phyloP scores from a whole-genome alignment of 1,140 invertebrate species.

The Hetaerina americana region DNA sequence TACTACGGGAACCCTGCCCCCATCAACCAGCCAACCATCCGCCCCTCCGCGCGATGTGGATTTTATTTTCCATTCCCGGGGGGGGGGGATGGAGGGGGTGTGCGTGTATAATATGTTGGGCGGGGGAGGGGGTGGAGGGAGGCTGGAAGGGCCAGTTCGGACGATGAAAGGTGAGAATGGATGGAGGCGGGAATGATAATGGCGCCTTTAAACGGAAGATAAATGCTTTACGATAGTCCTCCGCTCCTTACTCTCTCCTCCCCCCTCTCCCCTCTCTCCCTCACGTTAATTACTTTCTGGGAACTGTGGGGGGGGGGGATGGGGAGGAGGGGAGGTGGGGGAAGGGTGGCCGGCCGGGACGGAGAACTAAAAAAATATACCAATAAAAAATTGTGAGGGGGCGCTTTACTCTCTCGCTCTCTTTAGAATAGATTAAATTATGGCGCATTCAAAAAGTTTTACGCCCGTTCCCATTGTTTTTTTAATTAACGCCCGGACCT shows the following conservation, averaged over 20 bases:
- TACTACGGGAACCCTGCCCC: too few relatives aligned
- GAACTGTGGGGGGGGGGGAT: too few relatives aligned
- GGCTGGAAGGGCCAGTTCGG: too few relatives aligned
- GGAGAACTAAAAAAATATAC: too few relatives aligned
- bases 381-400: neutral
- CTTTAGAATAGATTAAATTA: neutral
- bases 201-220: neutral
- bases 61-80: neutral
- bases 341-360: too few relatives aligned
- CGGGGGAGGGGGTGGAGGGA: neutral
- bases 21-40: too few relatives aligned
- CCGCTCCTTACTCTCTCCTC: too few relatives aligned
- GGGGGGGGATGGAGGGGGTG: neutral
- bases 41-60: neutral
- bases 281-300: neutral
- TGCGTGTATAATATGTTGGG: neutral
- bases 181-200: neutral
- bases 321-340: too few relatives aligned
- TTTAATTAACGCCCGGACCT: constrained; percentile 1
- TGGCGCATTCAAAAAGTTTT: neutral
- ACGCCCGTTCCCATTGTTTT: neutral
- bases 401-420: neutral
- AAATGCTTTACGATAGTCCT: neutral
- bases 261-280: too few relatives aligned
- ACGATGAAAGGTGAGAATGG: neutral